Evolutionary conservation across 2,113 vertebrate genomes (phyloP).

Genomic region (Leptobrachium ailaonicum): DNA sequence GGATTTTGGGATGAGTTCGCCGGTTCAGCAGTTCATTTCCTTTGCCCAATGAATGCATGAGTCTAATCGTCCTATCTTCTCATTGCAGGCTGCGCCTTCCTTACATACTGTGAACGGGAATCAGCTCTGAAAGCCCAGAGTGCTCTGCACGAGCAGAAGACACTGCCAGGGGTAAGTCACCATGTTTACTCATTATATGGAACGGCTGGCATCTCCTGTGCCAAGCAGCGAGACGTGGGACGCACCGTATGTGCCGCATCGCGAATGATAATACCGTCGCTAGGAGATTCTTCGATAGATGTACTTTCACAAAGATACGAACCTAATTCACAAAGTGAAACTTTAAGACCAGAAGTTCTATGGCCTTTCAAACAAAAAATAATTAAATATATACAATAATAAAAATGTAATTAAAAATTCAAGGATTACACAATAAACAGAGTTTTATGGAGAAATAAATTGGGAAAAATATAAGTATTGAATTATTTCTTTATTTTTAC

Average conservation of each 20-base stretch:
- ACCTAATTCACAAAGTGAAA: too few relatives aligned
- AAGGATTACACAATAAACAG: too few relatives aligned
- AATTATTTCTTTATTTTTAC: too few relatives aligned
- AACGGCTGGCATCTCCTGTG: background rate
- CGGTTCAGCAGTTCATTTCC: background rate
- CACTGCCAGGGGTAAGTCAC: conserved; percentile 77
- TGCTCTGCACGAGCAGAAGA: conserved; percentile 80
- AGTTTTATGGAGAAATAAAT: too few relatives aligned
- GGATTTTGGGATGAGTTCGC: background rate
- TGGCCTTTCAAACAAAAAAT: too few relatives aligned
- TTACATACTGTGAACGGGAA: conserved; percentile 82
- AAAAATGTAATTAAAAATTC: too few relatives aligned
- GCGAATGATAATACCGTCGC: too few relatives aligned
- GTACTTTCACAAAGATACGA: too few relatives aligned
- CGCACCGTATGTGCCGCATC: background rate
- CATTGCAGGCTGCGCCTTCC: conserved; percentile 76
- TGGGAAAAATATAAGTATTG: too few relatives aligned
- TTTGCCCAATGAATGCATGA: background rate
- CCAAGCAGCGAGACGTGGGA: background rate
- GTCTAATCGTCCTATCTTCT: conserved; percentile 34
- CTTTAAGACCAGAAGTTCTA: too few relatives aligned
- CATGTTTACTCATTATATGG: background rate
- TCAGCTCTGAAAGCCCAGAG: conserved; percentile 82
- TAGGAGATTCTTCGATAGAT: too few relatives aligned
- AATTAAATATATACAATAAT: too few relatives aligned